Evolutionary conservation across 2,888 invertebrate species (phyloP).

Genomic region (Mystacides longicornis): DNA sequence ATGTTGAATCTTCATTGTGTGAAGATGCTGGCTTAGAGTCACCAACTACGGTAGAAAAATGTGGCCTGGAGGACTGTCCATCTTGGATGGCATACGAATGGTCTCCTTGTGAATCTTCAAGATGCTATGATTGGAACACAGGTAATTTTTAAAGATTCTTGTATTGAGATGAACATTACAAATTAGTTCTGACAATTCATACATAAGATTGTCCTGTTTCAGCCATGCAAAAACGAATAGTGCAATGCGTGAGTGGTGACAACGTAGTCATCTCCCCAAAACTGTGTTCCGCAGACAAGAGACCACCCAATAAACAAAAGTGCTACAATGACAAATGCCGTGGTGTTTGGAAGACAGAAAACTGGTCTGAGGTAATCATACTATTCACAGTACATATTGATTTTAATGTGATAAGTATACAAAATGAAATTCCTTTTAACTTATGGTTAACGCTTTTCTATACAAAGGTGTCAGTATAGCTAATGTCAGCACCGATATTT

Average conservation of each 20-base stretch:
- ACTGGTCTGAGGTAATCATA: slow-evolving; percentile 88
- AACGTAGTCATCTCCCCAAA: slow-evolving; percentile 35
- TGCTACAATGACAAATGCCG: slow-evolving; percentile 79
- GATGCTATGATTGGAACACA: slow-evolving; percentile 69
- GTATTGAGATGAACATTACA: neutral
- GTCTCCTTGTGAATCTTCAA: slow-evolving; percentile 63
- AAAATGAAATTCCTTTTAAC: no score
- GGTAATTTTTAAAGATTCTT: slow-evolving; percentile 35
- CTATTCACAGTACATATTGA: neutral
- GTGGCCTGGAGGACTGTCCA: slow-evolving; percentile 63
- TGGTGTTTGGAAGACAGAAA: slow-evolving; percentile 83
- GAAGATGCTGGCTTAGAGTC: slow-evolving; percentile 61
- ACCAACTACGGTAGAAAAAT: slow-evolving; percentile 56
- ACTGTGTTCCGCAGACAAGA: slow-evolving; percentile 63
- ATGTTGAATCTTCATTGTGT: slow-evolving; percentile 59
- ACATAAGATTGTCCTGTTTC: slow-evolving; percentile 21
- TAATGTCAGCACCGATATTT: no score
- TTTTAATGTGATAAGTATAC: no score
- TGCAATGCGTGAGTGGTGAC: slow-evolving; percentile 51
- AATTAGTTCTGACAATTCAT: neutral
- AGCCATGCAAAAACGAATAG: slow-evolving; percentile 68
- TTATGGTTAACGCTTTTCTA: no score
- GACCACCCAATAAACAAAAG: slow-evolving; percentile 70
- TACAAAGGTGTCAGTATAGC: no score
- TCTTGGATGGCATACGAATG: slow-evolving; percentile 65